These are phyloP conservation scores for Lamproptera curius DNA, from an alignment of 2,888 invertebrate genomes.

Conservation along the genomic window DNA sequence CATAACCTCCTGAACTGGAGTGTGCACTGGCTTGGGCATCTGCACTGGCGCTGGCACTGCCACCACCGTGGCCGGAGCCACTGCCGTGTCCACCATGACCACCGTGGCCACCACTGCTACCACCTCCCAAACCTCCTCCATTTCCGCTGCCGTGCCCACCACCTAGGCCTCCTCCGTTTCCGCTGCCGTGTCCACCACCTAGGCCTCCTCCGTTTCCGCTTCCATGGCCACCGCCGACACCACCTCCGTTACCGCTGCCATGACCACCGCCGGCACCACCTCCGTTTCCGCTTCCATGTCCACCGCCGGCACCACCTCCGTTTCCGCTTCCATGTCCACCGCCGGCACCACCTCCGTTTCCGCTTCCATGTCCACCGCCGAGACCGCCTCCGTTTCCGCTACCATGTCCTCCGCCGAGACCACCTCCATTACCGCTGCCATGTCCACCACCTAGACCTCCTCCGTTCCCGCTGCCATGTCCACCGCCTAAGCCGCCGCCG, in stretches of 20 bases:
- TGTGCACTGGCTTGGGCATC: slow-evolving; percentile 29
- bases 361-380: slow-evolving; percentile 8
- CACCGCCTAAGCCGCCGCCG: slow-evolving; percentile 24
- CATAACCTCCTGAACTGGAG: slow-evolving; percentile 21
- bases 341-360: slow-evolving; percentile 22
- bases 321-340: slow-evolving; percentile 26
- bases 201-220: slow-evolving; percentile 20
- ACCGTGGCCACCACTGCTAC: slow-evolving; percentile 21
- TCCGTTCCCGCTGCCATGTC: slow-evolving; percentile 28
- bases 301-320: slow-evolving; percentile 28
- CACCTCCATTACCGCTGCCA: slow-evolving; percentile 24
- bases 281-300: slow-evolving; percentile 27
- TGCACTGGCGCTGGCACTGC: slow-evolving; percentile 20
- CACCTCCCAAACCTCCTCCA: slow-evolving; percentile 22
- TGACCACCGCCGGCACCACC: slow-evolving; percentile 25
- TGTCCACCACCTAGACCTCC: slow-evolving; percentile 26
- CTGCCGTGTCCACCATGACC: slow-evolving; percentile 21
- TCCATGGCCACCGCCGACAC: slow-evolving; percentile 22
- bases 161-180: slow-evolving; percentile 20
- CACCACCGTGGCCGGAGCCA: slow-evolving; percentile 16
- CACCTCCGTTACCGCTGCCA: slow-evolving; percentile 20
- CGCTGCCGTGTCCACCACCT: neutral
- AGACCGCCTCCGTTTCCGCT: slow-evolving; percentile 22
- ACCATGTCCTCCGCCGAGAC: slow-evolving; percentile 18
- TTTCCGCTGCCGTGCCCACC: slow-evolving; percentile 24